These are phyloP conservation scores for Hetaerina americana DNA, from an alignment of 1,140 invertebrate species.

Conservation along the genomic window DNA sequence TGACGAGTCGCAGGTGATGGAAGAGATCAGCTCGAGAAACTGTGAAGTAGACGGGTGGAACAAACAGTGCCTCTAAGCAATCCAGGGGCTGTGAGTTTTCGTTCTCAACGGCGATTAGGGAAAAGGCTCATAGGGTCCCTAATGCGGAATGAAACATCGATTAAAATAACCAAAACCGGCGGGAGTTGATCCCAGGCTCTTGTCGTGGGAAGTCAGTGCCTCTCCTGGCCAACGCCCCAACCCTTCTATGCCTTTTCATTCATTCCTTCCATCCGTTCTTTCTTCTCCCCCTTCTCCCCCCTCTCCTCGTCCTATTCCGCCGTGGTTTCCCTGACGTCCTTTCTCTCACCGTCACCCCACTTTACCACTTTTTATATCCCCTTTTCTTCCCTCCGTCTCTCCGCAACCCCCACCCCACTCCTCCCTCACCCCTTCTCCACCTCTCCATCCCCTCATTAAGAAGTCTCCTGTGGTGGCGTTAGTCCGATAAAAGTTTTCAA, in stretches of 20 bases:
- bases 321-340: too few relatives aligned
- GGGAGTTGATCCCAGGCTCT: too few relatives aligned
- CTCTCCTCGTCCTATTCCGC: neutral
- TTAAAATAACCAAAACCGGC: too few relatives aligned
- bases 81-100: too few relatives aligned
- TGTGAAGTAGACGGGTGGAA: too few relatives aligned
- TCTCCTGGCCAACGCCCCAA: neutral
- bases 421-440: neutral
- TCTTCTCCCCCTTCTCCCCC: neutral
- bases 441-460: neutral
- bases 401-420: neutral
- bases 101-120: too few relatives aligned
- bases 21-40: too few relatives aligned
- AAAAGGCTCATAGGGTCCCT: too few relatives aligned
- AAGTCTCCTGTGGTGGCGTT: neutral
- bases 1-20: too few relatives aligned
- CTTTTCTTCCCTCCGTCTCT: neutral
- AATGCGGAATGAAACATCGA: too few relatives aligned
- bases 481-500: neutral
- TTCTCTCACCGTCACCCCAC: neutral
- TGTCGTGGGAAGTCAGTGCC: too few relatives aligned
- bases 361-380: neutral
- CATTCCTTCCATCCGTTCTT: neutral
- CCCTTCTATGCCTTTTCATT: neutral
- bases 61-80: too few relatives aligned